Conservation (phyloP, 2,888 invertebrate species). For the Cerceris ruficornis region DNA sequence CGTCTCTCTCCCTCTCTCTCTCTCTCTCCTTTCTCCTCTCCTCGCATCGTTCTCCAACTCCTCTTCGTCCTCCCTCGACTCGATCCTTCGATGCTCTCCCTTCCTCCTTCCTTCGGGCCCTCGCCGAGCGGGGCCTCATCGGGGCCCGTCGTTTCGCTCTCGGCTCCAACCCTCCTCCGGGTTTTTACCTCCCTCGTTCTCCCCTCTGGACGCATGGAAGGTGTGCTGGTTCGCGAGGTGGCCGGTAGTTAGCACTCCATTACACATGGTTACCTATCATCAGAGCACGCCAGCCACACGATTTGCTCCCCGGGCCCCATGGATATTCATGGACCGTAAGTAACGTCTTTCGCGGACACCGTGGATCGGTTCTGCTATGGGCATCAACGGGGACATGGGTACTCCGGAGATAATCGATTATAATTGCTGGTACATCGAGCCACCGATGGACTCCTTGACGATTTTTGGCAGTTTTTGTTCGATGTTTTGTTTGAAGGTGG, state of each 20-base stretch:
- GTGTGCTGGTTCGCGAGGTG: slow-evolving; percentile 74
- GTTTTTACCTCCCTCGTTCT: slow-evolving; percentile 35
- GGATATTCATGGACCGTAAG: slow-evolving; percentile 73
- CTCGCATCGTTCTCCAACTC: background rate
- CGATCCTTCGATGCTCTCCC: slow-evolving; percentile 1
- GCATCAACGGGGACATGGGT: slow-evolving; percentile 44
- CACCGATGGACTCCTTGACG: background rate
- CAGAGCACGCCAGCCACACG: slow-evolving; percentile 74
- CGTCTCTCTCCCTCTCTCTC: slow-evolving; percentile 51
- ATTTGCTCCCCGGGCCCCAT: slow-evolving; percentile 68
- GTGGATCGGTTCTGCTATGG: slow-evolving; percentile 36
- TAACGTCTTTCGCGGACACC: slow-evolving; percentile 58
- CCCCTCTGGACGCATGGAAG: slow-evolving; percentile 40
- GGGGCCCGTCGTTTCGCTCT: slow-evolving; percentile 29
- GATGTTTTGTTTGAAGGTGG: background rate
- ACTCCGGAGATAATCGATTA: slow-evolving; percentile 61
- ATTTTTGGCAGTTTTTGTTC: background rate
- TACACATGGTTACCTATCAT: slow-evolving; percentile 80
- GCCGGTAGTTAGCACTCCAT: slow-evolving; percentile 79
- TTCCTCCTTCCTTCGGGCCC: slow-evolving; percentile 7
- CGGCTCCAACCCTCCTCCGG: slow-evolving; percentile 28
- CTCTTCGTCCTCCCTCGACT: background rate
- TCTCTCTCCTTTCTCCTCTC: background rate
- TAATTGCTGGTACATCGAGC: slow-evolving; percentile 44
- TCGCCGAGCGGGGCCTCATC: slow-evolving; percentile 11